phyloP scores from a whole-genome alignment of 2,113 vertebrate genomes.

The Lipophrys pholis region DNA sequence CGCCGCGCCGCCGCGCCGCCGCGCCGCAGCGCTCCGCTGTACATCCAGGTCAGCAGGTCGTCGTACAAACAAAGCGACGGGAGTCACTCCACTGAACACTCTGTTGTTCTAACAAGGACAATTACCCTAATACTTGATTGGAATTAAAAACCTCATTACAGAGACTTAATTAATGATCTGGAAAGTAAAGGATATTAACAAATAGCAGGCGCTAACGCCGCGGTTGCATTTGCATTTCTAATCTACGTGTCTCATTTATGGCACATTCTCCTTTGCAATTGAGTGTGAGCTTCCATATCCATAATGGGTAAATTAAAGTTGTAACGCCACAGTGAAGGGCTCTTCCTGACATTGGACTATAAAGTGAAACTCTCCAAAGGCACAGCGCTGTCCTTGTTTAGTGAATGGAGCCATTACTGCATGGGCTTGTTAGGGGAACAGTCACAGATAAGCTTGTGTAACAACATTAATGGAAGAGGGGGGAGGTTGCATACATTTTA shows the following conservation, averaged over 20 bases:
- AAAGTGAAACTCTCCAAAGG: slow-evolving; percentile 8
- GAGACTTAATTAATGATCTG: slow-evolving; percentile 63
- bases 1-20: too few species aligned
- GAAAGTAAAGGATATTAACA: slow-evolving; percentile 66
- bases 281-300: slow-evolving; percentile 12
- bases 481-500: slow-evolving; percentile 43
- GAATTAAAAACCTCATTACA: slow-evolving; percentile 66
- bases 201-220: slow-evolving; percentile 34
- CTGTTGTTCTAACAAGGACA: slow-evolving; percentile 58
- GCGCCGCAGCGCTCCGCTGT: neutral
- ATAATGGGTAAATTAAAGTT: slow-evolving; percentile 5
- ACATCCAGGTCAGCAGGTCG: slow-evolving; percentile 38
- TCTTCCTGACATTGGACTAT: slow-evolving; percentile 11
- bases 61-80: slow-evolving; percentile 44
- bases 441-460: slow-evolving; percentile 41
- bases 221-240: slow-evolving; percentile 24
- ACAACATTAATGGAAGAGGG: neutral
- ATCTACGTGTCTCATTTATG: slow-evolving; percentile 43
- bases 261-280: slow-evolving; percentile 29
- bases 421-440: slow-evolving; percentile 20
- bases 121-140: slow-evolving; percentile 58
- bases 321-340: neutral
- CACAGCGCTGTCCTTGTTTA: neutral
- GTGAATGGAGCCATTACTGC: slow-evolving; percentile 38
- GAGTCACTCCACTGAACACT: slow-evolving; percentile 48